Conservation (phyloP, 2,113 vertebrate genomes). For the Chiloscyllium plagiosum region DNA sequence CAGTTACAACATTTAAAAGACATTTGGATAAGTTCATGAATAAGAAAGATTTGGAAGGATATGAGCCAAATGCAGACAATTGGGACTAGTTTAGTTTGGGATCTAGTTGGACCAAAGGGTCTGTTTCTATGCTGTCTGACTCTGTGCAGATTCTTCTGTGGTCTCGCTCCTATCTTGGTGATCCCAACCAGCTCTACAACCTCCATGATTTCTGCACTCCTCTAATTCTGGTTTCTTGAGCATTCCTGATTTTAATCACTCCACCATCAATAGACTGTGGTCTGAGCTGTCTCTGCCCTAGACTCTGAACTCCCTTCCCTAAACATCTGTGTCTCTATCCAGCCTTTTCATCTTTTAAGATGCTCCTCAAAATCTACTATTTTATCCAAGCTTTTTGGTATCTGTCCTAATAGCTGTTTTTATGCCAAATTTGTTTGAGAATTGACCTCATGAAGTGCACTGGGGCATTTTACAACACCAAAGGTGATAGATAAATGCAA, state of each 20-base stretch:
- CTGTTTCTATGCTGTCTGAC: too few relatives aligned
- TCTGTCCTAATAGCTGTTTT: background rate
- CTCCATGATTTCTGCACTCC: background rate
- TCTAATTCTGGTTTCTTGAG: background rate
- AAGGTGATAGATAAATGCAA: background rate
- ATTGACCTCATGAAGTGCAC: background rate
- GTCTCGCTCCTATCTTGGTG: background rate
- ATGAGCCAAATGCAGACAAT: too few relatives aligned
- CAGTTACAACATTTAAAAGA: too few relatives aligned
- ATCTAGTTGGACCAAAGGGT: too few relatives aligned
- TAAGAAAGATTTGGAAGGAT: too few relatives aligned
- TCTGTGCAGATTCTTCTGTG: background rate
- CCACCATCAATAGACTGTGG: background rate
- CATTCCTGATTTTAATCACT: background rate
- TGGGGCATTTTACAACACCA: background rate
- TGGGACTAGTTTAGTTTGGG: too few relatives aligned
- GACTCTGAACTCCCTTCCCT: background rate
- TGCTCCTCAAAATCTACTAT: background rate
- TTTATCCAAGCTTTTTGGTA: background rate
- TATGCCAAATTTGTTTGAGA: background rate
- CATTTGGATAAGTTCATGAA: too few relatives aligned
- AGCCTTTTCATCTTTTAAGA: background rate
- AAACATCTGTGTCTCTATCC: background rate
- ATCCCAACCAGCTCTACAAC: background rate
- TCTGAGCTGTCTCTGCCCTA: background rate